Evolutionary conservation across 1,140 invertebrate species (phyloP).

Genomic region (Bombus fervidus): DNA sequence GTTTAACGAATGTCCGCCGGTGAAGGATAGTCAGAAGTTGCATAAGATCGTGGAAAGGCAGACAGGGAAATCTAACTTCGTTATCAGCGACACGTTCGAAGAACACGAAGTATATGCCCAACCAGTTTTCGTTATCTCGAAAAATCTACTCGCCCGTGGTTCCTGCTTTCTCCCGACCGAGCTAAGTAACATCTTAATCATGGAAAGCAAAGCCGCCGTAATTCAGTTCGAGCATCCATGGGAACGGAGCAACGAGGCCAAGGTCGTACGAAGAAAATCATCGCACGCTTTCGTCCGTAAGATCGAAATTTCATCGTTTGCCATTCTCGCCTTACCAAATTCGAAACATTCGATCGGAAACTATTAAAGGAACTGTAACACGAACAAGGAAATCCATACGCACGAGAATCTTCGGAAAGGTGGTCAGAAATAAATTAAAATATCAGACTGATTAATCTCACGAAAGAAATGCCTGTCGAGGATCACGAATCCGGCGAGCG

Average conservation of each 20-base stretch:
- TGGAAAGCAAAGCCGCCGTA: conserved; percentile 14
- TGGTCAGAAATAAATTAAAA: no score
- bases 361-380: not conserved
- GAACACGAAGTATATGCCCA: not conserved
- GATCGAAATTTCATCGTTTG: not conserved
- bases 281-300: not conserved
- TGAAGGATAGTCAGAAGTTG: not conserved
- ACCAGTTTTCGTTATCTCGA: conserved; percentile 42
- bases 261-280: conserved; percentile 34
- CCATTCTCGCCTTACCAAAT: not conserved
- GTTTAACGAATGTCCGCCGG: not conserved
- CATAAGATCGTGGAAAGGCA: not conserved
- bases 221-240: conserved; percentile 11
- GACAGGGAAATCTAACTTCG: not conserved
- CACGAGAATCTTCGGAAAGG: no score
- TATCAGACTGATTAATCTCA: not conserved
- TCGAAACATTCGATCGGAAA: not conserved
- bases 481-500: not conserved
- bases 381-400: no score
- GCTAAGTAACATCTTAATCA: conserved; percentile 32
- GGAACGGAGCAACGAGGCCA: conserved; percentile 26
- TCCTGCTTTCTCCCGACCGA: conserved; percentile 28
- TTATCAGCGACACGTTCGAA: conserved; percentile 18
- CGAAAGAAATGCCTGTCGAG: not conserved
- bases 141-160: conserved; percentile 42